These are phyloP conservation scores for Sapayoa aenigma DNA, from an alignment of 2,113 vertebrate species.

Conservation along the genomic window DNA sequence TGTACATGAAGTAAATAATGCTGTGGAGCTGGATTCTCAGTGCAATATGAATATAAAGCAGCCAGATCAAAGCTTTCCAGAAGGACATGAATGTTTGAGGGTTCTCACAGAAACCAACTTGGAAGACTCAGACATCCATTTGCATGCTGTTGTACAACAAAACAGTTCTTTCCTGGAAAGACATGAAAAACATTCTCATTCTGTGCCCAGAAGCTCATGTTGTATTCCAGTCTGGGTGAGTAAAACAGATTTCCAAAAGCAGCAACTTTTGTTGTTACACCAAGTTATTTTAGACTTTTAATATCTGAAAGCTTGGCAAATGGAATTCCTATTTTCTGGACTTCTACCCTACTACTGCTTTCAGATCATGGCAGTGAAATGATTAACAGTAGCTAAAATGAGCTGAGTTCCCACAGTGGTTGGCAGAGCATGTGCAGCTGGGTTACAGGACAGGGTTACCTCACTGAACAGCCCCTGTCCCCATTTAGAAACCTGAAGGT, in stretches of 20 bases:
- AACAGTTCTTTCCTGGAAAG: background rate
- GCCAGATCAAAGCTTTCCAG: background rate
- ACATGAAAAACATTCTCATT: background rate
- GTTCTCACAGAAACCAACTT: background rate
- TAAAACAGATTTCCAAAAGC: background rate
- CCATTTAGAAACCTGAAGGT: background rate
- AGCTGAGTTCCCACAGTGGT: background rate
- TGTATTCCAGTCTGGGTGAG: conserved; percentile 74
- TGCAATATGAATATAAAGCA: background rate
- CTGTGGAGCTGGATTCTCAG: background rate
- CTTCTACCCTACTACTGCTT: background rate
- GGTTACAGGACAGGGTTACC: fast-evolving
- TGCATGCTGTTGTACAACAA: background rate
- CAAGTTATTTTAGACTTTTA: background rate
- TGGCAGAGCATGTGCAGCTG: background rate
- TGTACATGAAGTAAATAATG: background rate
- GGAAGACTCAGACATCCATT: background rate
- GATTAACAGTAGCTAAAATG: background rate
- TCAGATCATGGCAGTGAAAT: background rate
- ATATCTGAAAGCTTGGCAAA: background rate
- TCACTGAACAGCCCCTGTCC: background rate
- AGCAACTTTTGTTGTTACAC: background rate
- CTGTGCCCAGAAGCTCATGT: background rate
- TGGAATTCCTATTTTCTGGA: background rate
- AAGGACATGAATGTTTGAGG: background rate